phyloP scores from a whole-genome alignment of 2,113 vertebrate genomes.

The Ovis aries region ARS-UI_Ramb_v3.0 NC_056054.1:248185001-248185500 shows the following conservation, averaged over 20 bases:
- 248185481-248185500: constrained; percentile 92
- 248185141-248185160: constrained; percentile 56
- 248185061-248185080: constrained; percentile 82
- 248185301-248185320: constrained; percentile 87
- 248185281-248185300: constrained; percentile 82
- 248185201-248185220: constrained; percentile 79
- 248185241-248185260: constrained; percentile 79
- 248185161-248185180: constrained; percentile 79
- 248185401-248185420: constrained; percentile 77
- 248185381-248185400: constrained; percentile 89
- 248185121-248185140: constrained; percentile 21
- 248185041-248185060: constrained; percentile 85
- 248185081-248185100: constrained; percentile 82
- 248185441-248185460: constrained; percentile 80
- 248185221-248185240: constrained; percentile 80
- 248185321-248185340: constrained; percentile 84
- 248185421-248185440: constrained; percentile 81
- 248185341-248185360: constrained; percentile 85
- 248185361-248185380: constrained; percentile 83
- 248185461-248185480: constrained; percentile 86
- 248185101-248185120: constrained; percentile 74
- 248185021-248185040: constrained; percentile 91
- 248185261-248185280: constrained; percentile 78
- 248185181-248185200: constrained; percentile 79
- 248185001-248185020: constrained; percentile 90